phyloP scores from a whole-genome alignment of 2,113 vertebrate species.

The Myrmecobius fasciatus region DNA sequence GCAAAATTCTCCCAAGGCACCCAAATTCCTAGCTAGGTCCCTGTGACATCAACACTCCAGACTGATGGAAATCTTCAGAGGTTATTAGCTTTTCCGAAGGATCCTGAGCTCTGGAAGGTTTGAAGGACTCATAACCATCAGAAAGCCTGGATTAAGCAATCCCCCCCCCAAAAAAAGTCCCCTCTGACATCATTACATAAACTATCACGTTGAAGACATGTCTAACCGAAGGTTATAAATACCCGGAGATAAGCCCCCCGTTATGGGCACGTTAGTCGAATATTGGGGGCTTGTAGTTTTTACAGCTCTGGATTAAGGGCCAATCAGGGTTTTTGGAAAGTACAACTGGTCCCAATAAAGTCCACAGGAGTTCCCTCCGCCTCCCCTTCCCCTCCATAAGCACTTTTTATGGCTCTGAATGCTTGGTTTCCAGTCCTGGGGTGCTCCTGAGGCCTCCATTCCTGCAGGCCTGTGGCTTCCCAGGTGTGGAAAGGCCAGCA shows the following conservation, averaged over 20 bases:
- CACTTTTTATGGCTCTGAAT: not conserved
- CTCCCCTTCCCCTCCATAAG: rapidly evolving
- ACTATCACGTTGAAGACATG: not conserved
- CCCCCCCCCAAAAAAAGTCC: slow-evolving; percentile 10
- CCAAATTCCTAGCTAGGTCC: too few relatives aligned
- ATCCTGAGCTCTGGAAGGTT: slow-evolving; percentile 26
- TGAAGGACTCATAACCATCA: slow-evolving; percentile 15
- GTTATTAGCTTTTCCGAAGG: slow-evolving; percentile 34
- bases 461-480: not conserved
- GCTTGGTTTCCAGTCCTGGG: not conserved
- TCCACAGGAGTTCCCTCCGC: not conserved
- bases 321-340: not conserved
- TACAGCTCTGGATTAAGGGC: slow-evolving; percentile 34
- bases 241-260: slow-evolving; percentile 28
- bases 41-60: not conserved
- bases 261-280: slow-evolving; percentile 19
- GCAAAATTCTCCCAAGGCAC: not conserved
- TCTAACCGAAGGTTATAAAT: slow-evolving; percentile 42
- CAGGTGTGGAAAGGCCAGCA: not conserved
- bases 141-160: slow-evolving; percentile 33
- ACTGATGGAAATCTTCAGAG: slow-evolving; percentile 25
- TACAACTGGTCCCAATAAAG: not conserved
- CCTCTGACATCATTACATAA: slow-evolving; percentile 27
- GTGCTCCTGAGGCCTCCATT: not conserved
- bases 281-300: slow-evolving; percentile 3